Evolutionary conservation across 2,797 vertebrate genomes (phyloP), one percentile per base, ranked within the genome.

Genomic region (Thaleichthys pacificus): DNA sequence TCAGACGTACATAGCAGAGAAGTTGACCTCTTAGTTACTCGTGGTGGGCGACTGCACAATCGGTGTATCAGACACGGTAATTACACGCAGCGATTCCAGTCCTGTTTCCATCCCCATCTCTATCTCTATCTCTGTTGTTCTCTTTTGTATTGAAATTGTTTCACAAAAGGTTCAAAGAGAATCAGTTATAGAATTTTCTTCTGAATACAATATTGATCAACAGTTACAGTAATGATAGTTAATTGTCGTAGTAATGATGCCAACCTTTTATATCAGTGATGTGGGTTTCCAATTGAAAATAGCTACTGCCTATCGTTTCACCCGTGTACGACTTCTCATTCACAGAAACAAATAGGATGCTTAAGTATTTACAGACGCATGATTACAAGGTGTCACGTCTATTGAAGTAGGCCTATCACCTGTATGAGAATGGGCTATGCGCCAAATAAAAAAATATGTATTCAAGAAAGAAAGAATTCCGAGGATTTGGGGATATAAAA

Each of bases 391-490:
- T 80, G 75, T 71, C 67, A 85, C 56, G 22, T 81, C 76, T 81
- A 47, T 26, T 74, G 73, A 77, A 63, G 58, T 72, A 82, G 47
- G 60, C 75, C n/a, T 82, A n/a, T 73, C 80, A 76, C 66, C 68
- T 12, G 60, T 35, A 76, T 84, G 83, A 80, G 66, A 78, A 68
- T 19, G 63, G 64, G 42, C 69, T 26, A 12, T 1, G 69, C 42
- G 62, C 63, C 69, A 0, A 24, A 22, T 51, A 17, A 47, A 47
- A 47, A 47, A 14, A 42, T 14, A 12, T 42, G 38, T 0, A 47
- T 58, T 75, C 80, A 71, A 51, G 71, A 32, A 17, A 64, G 4
- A 38, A 35, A 64, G n/a, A 0, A 49, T 32, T 49, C 4, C 24
- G 4, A 32, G 56, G 2, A 21, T 32, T 15, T 56, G 12, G 11